Evolutionary conservation across 2,797 vertebrate species (phyloP).

Genomic region (Poecile montanus): DNA sequence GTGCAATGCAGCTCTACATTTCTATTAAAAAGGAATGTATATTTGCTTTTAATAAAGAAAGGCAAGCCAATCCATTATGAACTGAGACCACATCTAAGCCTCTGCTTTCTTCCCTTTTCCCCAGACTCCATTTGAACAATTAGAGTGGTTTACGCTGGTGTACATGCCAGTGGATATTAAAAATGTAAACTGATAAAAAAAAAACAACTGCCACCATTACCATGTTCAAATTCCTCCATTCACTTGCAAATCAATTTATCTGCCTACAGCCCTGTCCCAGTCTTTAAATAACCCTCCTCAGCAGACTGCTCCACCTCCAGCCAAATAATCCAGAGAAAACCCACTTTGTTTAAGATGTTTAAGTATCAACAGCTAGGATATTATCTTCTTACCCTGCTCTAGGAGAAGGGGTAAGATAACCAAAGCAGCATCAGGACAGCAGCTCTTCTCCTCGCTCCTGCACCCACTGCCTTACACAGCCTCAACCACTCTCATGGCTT

Average conservation of each 20-base stretch:
- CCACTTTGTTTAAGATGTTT: slow-evolving; percentile 16
- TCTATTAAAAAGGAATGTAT: slow-evolving; percentile 39
- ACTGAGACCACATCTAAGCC: slow-evolving; percentile 22
- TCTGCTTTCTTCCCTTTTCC: slow-evolving; percentile 39
- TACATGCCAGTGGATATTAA: slow-evolving; percentile 39
- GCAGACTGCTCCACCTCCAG: slow-evolving; percentile 57
- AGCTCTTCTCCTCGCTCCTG: neutral
- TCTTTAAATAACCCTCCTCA: slow-evolving; percentile 64
- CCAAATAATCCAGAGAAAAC: slow-evolving; percentile 46
- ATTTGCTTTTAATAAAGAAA: slow-evolving; percentile 62
- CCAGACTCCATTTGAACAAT: slow-evolving; percentile 50
- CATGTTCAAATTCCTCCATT: slow-evolving; percentile 21
- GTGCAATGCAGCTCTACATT: slow-evolving; percentile 7
- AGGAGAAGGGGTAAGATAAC: neutral
- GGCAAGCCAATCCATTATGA: slow-evolving; percentile 40
- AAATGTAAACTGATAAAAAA: slow-evolving; percentile 55
- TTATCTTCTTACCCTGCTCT: neutral
- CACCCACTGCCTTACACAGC: neutral
- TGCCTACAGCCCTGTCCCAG: slow-evolving; percentile 38
- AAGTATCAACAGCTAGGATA: slow-evolving; percentile 9
- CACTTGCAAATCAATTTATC: slow-evolving; percentile 56
- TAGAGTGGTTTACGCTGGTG: neutral
- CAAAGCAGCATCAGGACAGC: neutral
- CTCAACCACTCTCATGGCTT: neutral
- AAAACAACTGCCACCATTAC: slow-evolving; percentile 35